A percentile compares a stretch with the other conserved stretches of the same genome.
These are phyloP conservation scores for Drosophila engyochracea DNA, from an alignment of 2,888 invertebrate species.

Conservation along the genomic window DNA sequence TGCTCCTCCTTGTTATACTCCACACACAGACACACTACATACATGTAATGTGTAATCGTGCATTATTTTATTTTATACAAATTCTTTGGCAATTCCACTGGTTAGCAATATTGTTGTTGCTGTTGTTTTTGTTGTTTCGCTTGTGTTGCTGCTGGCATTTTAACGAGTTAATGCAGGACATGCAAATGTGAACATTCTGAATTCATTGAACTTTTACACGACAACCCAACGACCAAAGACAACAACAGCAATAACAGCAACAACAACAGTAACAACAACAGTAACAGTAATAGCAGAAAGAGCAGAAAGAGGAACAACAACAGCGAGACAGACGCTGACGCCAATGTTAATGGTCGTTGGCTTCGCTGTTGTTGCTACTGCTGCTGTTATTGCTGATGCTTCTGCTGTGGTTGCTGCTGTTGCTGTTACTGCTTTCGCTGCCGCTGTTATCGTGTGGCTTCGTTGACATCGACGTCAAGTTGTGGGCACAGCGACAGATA, in stretches of 20 bases:
- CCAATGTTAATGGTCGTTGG: not conserved
- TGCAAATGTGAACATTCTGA: slow-evolving; percentile 79
- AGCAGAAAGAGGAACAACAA: not conserved
- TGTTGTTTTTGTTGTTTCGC: slow-evolving; percentile 34
- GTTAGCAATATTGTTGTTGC: slow-evolving; percentile 41
- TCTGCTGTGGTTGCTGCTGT: not conserved
- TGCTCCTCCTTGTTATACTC: slow-evolving; percentile 9
- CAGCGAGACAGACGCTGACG: slow-evolving; percentile 6
- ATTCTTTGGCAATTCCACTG: slow-evolving; percentile 60
- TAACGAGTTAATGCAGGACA: slow-evolving; percentile 83
- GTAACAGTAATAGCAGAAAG: not conserved
- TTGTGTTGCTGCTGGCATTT: slow-evolving; percentile 71
- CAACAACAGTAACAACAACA: not conserved
- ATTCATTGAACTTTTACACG: slow-evolving; percentile 79
- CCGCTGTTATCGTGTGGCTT: slow-evolving; percentile 45
- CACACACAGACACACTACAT: not conserved
- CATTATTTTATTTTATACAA: slow-evolving; percentile 73
- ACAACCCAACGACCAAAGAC: slow-evolving; percentile 48
- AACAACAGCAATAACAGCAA: slow-evolving; percentile 22
- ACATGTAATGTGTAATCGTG: slow-evolving; percentile 21
- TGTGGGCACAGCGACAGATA: slow-evolving; percentile 1
- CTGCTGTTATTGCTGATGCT: not conserved
- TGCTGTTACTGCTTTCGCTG: slow-evolving; percentile 15
- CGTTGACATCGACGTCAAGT: slow-evolving; percentile 19
- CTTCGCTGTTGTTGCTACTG: not conserved